A percentile compares a stretch with the other conserved stretches of the same genome.
phyloP scores from a whole-genome alignment of 2,113 vertebrate species.

The Osmerus eperlanus region DNA sequence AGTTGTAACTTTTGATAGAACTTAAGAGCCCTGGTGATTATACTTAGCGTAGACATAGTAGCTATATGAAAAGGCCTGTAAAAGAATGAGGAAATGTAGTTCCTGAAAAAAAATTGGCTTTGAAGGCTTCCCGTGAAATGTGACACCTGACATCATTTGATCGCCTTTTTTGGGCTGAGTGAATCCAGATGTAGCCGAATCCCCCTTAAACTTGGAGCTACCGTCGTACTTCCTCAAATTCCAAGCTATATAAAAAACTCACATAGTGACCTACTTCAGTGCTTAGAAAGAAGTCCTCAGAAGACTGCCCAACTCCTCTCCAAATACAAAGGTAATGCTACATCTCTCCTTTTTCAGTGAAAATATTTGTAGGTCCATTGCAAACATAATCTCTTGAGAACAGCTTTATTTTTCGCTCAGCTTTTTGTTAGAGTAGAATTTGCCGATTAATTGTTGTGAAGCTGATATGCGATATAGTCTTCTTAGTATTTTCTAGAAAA shows the following conservation, averaged over 20 bases:
- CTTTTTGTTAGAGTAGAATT: neutral
- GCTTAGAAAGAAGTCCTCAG: neutral
- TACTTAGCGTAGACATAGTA: too few relatives aligned
- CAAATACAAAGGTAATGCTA: conserved; percentile 46
- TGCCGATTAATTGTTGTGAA: too few relatives aligned
- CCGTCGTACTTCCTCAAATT: conserved; percentile 66
- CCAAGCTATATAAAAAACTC: conserved; percentile 48
- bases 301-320: conserved; percentile 14
- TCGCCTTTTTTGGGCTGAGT: conserved; percentile 18
- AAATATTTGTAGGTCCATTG: too few relatives aligned
- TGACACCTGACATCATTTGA: conserved; percentile 64
- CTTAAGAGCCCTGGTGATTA: too few relatives aligned
- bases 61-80: too few relatives aligned
- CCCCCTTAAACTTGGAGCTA: conserved; percentile 18
- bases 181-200: conserved; percentile 61
- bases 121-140: conserved; percentile 37
- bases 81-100: too few relatives aligned
- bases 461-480: too few relatives aligned
- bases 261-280: conserved; percentile 38
- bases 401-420: neutral
- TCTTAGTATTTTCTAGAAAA: too few relatives aligned
- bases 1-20: too few relatives aligned
- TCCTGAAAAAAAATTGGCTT: neutral
- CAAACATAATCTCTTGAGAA: neutral
- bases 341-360: neutral